Evolutionary conservation across 1,140 invertebrate species (phyloP).

Genomic region (Zophobas atratus): DNA sequence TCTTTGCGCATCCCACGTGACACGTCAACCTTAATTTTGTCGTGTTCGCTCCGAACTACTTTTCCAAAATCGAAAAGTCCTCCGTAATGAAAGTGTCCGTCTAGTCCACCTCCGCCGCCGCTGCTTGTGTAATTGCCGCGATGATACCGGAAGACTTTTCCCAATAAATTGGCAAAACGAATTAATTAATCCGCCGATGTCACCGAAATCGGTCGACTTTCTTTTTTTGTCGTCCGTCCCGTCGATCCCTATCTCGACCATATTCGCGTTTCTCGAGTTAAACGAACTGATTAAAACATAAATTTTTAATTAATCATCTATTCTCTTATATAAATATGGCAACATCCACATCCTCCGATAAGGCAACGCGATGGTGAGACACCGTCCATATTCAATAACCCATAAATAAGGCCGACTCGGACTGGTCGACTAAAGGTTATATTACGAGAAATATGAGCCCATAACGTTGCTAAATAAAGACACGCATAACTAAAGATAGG

Average conservation of each 20-base stretch:
- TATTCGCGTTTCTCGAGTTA: slow-evolving; percentile 19
- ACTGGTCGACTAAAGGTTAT: slow-evolving; percentile 51
- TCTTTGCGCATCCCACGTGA: too few species aligned
- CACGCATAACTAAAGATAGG: slow-evolving; percentile 54
- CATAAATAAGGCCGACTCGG: slow-evolving; percentile 45
- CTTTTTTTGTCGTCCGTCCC: slow-evolving; percentile 16
- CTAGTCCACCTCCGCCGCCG: neutral
- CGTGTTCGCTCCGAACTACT: slow-evolving; percentile 1
- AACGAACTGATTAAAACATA: slow-evolving; percentile 43
- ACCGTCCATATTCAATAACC: slow-evolving; percentile 49
- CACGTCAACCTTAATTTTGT: neutral
- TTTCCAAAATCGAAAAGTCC: neutral
- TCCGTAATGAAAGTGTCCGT: slow-evolving; percentile 12
- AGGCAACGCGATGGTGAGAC: slow-evolving; percentile 50
- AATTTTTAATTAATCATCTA: slow-evolving; percentile 44
- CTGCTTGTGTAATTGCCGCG: slow-evolving; percentile 27
- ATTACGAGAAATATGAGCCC: slow-evolving; percentile 53
- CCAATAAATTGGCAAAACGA: slow-evolving; percentile 27
- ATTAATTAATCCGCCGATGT: slow-evolving; percentile 33
- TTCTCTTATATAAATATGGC: slow-evolving; percentile 44
- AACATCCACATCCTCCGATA: slow-evolving; percentile 44
- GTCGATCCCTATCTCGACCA: slow-evolving; percentile 15
- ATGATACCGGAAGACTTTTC: slow-evolving; percentile 40
- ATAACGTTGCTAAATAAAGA: slow-evolving; percentile 54
- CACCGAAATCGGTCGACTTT: slow-evolving; percentile 33